Evolutionary conservation across 2,888 invertebrate species (phyloP), one percentile per base, ranked within the genome.

Genomic region (Phaedon cochleariae): DNA sequence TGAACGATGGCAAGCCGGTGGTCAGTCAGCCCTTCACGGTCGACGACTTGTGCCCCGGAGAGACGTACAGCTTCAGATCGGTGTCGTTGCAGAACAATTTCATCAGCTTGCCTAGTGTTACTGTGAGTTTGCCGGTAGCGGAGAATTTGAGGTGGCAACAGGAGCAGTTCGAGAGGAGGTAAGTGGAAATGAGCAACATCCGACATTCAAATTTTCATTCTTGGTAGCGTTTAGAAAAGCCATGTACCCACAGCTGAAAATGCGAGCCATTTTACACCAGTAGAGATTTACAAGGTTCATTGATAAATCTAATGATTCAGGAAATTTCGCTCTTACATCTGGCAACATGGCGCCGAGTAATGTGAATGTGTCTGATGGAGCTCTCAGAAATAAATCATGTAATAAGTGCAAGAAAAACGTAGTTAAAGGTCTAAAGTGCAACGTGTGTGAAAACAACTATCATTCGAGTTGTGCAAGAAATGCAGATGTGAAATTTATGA

Each of bases 31-130:
- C 85, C 2, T 81, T 87, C 57, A 85, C 85, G 6, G 80, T 88
- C 1, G 88, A 88, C 65, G 86, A 87, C 74, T 79, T 89, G 62
- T 86, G 85, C 1, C 86, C 87, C 1, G 87, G 87, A 1, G 89
- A 90, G 45, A 89, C 89, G 57, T 95, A 94, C 81, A 88, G 90
- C 77, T 93, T 94, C 84, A 86, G 93, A 63, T 86, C 93, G 51
- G 83, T 87, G 48, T 85, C 86, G 54, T 82, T 83, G 7, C 84
- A 85, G 18, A 84, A 84, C 62, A 86, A 86, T 46, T 82, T 85
- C 17, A 86, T 90, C n/a, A 92, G 93, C 67, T 86, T 89, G 65
- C 89, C 90, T 0, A 87, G 89, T 15, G 84, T 89, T 77, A 81
- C 90, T 70, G 85, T 90, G 0, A 85, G 88, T 3, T 87, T 90